Conservation (phyloP, 2,888 invertebrate genomes). For the Myopa tessellatipennis region DNA sequence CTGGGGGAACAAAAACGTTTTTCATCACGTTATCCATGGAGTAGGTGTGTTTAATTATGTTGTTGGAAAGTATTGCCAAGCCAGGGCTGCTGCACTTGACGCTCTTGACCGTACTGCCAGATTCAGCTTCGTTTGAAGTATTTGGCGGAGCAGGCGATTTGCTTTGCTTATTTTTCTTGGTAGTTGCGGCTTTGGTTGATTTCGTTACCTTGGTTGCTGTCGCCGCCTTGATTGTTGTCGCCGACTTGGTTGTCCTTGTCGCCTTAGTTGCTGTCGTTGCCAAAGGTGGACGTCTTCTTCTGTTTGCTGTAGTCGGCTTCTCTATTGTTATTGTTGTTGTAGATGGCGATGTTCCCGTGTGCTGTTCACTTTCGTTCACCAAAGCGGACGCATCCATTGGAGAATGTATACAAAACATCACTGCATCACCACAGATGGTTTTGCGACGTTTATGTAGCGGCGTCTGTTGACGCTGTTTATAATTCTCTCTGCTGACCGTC, state of each 20-base stretch:
- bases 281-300: conserved; percentile 24
- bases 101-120: background rate
- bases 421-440: conserved; percentile 36
- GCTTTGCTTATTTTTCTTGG: background rate
- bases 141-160: background rate
- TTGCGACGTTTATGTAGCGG: conserved; percentile 36
- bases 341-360: conserved; percentile 34
- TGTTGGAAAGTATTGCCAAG: conserved; percentile 9
- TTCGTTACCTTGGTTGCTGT: background rate
- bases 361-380: background rate
- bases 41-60: conserved; percentile 49
- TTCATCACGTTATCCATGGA: conserved; percentile 49
- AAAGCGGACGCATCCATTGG: background rate
- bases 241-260: background rate
- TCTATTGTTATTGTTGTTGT: conserved; percentile 37
- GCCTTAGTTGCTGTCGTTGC: background rate
- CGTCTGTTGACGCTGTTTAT: conserved; percentile 6
- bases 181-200: background rate
- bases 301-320: background rate
- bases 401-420: background rate
- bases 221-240: background rate
- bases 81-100: conserved; percentile 41
- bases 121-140: background rate
- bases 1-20: conserved; percentile 55
- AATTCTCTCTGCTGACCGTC: background rate